phyloP scores from a whole-genome alignment of 2,888 invertebrate genomes.

The Cephus spinipes region DNA sequence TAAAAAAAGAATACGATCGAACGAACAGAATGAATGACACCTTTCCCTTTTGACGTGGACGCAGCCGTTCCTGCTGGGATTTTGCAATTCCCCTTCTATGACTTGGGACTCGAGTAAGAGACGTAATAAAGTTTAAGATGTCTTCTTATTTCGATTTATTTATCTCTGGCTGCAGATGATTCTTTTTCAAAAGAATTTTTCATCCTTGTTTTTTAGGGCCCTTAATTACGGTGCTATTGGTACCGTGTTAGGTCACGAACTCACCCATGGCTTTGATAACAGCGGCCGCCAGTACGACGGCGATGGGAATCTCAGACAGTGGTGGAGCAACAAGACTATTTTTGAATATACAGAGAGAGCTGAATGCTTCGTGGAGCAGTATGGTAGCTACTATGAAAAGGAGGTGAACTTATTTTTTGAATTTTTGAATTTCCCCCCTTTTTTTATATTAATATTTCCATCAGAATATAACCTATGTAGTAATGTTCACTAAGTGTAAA shows the following conservation, averaged over 20 bases:
- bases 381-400: conserved; percentile 75
- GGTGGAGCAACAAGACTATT: conserved; percentile 89
- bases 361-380: conserved; percentile 88
- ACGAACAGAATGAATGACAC: neutral
- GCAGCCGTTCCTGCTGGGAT: conserved; percentile 87
- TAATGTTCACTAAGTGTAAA: neutral
- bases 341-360: conserved; percentile 81
- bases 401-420: conserved; percentile 65
- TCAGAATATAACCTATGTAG: neutral
- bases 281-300: conserved; percentile 86
- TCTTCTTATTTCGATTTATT: neutral
- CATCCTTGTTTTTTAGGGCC: conserved; percentile 70
- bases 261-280: conserved; percentile 73
- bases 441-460: neutral
- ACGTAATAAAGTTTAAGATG: neutral
- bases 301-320: conserved; percentile 86
- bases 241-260: conserved; percentile 81
- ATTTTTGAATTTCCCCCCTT: neutral
- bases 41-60: conserved; percentile 51
- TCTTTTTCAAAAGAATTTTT: neutral
- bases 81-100: conserved; percentile 86
- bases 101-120: conserved; percentile 86
- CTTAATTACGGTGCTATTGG: conserved; percentile 87
- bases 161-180: neutral
- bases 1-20: neutral